A percentile compares a stretch with the other conserved stretches of the same genome.
Evolutionary conservation across 2,113 vertebrate species (phyloP).

Genomic region (Riparia riparia): DNA sequence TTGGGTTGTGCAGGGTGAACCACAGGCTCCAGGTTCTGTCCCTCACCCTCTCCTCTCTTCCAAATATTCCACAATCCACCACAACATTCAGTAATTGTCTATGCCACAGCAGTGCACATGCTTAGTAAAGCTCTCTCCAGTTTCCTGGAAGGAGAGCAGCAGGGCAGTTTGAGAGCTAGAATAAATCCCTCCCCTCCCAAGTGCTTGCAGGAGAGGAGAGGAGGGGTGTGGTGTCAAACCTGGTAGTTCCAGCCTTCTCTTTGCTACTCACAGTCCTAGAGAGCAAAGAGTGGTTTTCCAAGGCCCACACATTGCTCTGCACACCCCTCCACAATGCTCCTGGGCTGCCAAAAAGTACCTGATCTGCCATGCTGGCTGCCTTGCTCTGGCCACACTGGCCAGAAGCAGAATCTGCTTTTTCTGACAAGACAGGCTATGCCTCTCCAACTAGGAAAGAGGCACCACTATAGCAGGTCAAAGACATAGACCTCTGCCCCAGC

Average conservation of each 20-base stretch:
- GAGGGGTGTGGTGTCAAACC: not conserved
- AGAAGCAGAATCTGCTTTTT: not conserved
- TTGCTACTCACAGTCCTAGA: not conserved
- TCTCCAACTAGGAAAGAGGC: not conserved
- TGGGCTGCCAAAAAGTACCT: not conserved
- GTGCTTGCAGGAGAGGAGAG: not conserved
- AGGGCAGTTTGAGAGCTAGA: not conserved
- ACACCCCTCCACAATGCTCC: not conserved
- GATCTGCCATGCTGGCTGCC: not conserved
- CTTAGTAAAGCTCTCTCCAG: not conserved
- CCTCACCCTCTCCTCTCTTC: fast-evolving
- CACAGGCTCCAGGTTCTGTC: fast-evolving
- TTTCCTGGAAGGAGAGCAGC: not conserved
- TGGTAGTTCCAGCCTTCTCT: not conserved
- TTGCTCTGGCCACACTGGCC: not conserved
- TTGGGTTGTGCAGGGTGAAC: not conserved
- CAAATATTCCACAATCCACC: not conserved
- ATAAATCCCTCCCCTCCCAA: not conserved
- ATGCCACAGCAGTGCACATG: fast-evolving
- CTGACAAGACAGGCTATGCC: not conserved
- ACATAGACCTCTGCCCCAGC: not conserved
- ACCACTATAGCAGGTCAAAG: not conserved
- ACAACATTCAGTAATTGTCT: fast-evolving
- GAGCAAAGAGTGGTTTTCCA: fast-evolving
- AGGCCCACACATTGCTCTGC: fast-evolving